Base-by-base conservation (phyloP, 2,797 vertebrate genomes). In the Eurystomus glaucurus region DNA sequence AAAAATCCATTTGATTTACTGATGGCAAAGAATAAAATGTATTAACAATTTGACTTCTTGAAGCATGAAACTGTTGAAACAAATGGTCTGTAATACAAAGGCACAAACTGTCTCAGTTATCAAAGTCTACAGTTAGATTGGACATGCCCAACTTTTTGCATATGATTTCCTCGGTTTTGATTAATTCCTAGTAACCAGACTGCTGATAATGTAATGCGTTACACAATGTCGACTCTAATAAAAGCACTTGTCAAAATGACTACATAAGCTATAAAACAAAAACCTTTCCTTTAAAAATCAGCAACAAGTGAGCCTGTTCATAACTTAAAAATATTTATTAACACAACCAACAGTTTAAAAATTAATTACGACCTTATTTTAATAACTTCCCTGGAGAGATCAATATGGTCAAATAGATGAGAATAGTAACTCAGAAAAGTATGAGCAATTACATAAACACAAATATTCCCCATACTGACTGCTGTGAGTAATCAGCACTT, bases 1-100 rank as follows among this genome's bases (percentile, higher is more conserved):
- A 46, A 84, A 89, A 75, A 19, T 35, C 39, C 0, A 16, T 41
- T 64, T 86, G 2, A 66, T 81, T 78, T 82, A 71, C 14, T 68
- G 35, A 68, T 2, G 5, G 25, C 3, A 11, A 58, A 72, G 18
- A n/a, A 1, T 10, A 33, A 80, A 79, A 93, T 0, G 0, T 16
- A 43, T 58, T 55, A 79, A 74, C 13, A 60, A 71, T 51, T 15
- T 68, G 19, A 89, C 5, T 81, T 84, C 8, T 18, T 72, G 20
- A 95, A 29, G 9, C 41, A n/a, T 10, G 39, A 58, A 76, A 55
- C 8, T 31, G 6, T 29, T 69, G 11, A 9, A 46, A 45, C 1
- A 2, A 82, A 62, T 43, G 68, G 4, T 55, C 20, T 72, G 4
- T 52, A 92, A 71, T 7, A 81, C 2, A 41, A 31, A 64, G 25